phyloP scores from a whole-genome alignment of 2,888 invertebrate genomes.

The Drosophila macrospina region DNA sequence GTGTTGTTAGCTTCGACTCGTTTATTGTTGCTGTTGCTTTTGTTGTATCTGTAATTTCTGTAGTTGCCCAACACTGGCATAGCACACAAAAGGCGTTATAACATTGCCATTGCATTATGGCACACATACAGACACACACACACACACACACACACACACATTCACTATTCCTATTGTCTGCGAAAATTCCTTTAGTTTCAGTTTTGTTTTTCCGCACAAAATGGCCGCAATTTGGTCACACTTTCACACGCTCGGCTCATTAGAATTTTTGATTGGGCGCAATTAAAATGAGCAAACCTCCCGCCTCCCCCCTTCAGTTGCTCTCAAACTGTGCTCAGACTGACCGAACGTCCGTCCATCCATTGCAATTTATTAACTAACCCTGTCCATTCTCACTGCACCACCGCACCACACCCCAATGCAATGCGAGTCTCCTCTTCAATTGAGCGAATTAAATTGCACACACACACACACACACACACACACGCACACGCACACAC shows the following conservation, averaged over 20 bases:
- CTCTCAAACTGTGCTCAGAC: constrained; percentile 22
- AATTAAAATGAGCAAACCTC: constrained; percentile 57
- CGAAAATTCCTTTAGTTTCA: constrained; percentile 14
- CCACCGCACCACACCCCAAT: constrained; percentile 39
- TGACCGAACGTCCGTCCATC: background rate
- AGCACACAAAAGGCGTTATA: constrained; percentile 65
- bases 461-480: constrained; percentile 21
- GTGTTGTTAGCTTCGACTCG: constrained; percentile 37
- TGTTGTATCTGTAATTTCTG: constrained; percentile 54
- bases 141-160: constrained; percentile 4
- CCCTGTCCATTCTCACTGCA: constrained; percentile 19
- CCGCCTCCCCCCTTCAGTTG: constrained; percentile 19
- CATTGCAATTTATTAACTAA: constrained; percentile 30
- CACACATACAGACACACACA: constrained; percentile 20
- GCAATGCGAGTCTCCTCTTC: constrained; percentile 76
- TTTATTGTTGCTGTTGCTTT: constrained; percentile 34
- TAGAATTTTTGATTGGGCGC: constrained; percentile 74
- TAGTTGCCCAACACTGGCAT: constrained; percentile 67
- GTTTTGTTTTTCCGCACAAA: constrained; percentile 2
- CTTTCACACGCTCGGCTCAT: constrained; percentile 71
- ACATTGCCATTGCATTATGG: constrained; percentile 54
- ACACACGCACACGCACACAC: constrained; percentile 12
- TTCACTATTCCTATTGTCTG: constrained; percentile 3
- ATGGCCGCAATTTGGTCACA: constrained; percentile 56
- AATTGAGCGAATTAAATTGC: constrained; percentile 82